A percentile compares a stretch with the other conserved stretches of the same genome.
These are phyloP conservation scores for Pipra filicauda DNA, from an alignment of 2,113 vertebrate species.

Conservation along the genomic window DNA sequence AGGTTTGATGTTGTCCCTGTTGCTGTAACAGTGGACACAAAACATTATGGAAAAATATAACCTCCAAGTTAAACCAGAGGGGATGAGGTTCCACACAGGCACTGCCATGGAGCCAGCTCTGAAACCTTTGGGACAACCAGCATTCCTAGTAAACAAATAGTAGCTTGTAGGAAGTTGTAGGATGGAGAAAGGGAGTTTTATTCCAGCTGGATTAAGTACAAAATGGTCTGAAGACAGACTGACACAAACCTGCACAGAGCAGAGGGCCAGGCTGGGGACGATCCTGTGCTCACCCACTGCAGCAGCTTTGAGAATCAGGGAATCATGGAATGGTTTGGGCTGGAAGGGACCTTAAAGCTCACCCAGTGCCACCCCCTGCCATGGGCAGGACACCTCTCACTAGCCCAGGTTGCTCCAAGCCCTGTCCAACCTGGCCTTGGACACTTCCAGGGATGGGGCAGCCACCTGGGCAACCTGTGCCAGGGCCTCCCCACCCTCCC, in stretches of 20 bases:
- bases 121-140: neutral
- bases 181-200: neutral
- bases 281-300: neutral
- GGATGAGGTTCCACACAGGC: neutral
- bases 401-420: neutral
- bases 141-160: neutral
- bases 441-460: neutral
- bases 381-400: neutral
- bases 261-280: neutral
- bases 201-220: neutral
- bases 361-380: neutral
- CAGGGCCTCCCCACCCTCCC: neutral
- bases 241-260: too few relatives aligned
- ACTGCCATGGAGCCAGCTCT: neutral
- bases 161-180: neutral
- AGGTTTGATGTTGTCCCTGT: neutral
- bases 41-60: neutral
- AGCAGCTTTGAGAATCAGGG: neutral
- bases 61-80: neutral
- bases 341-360: neutral
- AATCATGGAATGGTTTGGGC: neutral
- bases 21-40: neutral
- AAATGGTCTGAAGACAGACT: neutral
- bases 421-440: neutral
- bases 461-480: neutral